Base-by-base conservation (phyloP, 2,113 vertebrate species). In the Sitta europaea region DNA sequence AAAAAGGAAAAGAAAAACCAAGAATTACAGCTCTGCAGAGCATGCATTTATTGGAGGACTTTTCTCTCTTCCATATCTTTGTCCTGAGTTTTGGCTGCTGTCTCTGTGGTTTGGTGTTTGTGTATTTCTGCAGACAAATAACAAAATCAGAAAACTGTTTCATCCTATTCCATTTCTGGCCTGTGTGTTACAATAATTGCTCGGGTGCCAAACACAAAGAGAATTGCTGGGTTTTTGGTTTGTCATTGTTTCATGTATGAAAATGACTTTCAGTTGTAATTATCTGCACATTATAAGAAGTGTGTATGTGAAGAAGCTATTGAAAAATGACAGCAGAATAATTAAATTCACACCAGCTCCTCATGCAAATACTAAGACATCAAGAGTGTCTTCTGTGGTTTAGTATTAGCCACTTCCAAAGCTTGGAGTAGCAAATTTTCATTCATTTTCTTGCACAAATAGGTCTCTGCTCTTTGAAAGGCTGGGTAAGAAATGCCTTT, bases 181-280 rank as follows among this genome's bases (percentile, higher is more conserved):
- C 79, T 0, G 0, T 63, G 61, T 45, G 57, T 93, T 88, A 74
- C 27, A 70, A 11, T 90, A 90, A 89, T 73, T 67, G 88, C 58
- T 94, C 0, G 1, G 24, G 14, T 88, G 88, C 94, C 88, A 86
- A 81, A 74, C 53, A 43, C 55, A 14, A 67, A 94, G 95, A 95
- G 90, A 80, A 38, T n/a, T 14, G 4, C 48, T 13, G 23, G 38
- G 53, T 0, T 86, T 92, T 90, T 62, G 22, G 57, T 92, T 91
- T 94, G 83, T 93, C 92, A 84, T 83, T 95, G 95, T 96, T 96
- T 96, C 91, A 70, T 94, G 86, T 94, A 94, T 92, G 94, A 84
- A 94, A 94, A 94, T 84, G 43, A 50, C 88, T 93, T 96, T 93
- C 65, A 33, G 25, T 91, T 84, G 86, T 91, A 91, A 91, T 96